A percentile compares a stretch with the other conserved stretches of the same genome.
phyloP scores from a whole-genome alignment of 1,140 invertebrate genomes.

The Brachionus calyciflorus region DNA sequence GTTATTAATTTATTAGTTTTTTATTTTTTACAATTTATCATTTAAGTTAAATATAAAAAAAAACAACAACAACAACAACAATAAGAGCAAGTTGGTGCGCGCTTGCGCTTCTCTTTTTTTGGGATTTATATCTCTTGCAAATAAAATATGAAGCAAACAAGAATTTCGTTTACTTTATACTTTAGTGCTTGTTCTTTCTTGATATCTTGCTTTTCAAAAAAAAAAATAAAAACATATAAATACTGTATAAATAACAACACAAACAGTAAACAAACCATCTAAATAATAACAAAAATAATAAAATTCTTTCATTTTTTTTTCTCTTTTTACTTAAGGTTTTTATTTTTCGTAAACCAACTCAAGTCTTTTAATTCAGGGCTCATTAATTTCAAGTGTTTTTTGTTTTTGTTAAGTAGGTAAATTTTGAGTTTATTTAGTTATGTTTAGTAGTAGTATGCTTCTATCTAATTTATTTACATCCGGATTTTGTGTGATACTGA shows the following conservation, averaged over 20 bases:
- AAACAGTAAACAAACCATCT: constrained; percentile 46
- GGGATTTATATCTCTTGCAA: background rate
- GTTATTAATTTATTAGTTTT: constrained; percentile 26
- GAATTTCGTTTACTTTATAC: constrained; percentile 3
- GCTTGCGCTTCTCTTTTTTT: constrained; percentile 27
- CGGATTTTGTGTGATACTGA: background rate
- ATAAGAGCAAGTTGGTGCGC: constrained; percentile 30
- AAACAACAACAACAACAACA: too few species aligned
- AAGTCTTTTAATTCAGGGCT: too few species aligned
- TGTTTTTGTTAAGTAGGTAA: too few species aligned
- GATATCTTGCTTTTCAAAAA: constrained; percentile 33
- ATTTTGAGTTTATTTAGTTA: too few species aligned
- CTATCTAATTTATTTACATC: too few species aligned
- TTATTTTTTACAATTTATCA: background rate
- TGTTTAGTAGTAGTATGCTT: too few species aligned
- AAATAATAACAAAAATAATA: constrained; percentile 34
- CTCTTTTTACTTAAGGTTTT: background rate
- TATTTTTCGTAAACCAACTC: too few species aligned
- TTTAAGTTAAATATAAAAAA: constrained; percentile 37
- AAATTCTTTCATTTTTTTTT: constrained; percentile 18
- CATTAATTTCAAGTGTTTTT: too few species aligned
- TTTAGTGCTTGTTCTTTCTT: constrained; percentile 9
- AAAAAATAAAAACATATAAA: constrained; percentile 34
- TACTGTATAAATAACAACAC: constrained; percentile 46
- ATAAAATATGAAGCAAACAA: background rate